phyloP scores from a whole-genome alignment of 2,797 vertebrate species.

The Acropternis orthonyx region DNA sequence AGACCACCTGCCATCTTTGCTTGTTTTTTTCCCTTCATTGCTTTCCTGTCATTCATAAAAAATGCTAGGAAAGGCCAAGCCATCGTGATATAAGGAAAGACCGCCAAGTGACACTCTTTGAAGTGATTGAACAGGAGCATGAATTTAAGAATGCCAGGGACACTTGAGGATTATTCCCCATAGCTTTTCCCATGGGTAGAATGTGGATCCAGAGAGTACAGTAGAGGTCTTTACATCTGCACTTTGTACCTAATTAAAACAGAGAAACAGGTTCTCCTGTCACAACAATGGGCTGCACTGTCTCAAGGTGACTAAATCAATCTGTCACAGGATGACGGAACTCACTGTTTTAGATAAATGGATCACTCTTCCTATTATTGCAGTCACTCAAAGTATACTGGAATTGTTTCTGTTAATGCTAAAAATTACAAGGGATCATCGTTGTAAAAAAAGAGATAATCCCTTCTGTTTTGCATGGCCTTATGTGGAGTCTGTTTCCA shows the following conservation, averaged over 20 bases:
- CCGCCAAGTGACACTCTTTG: not conserved
- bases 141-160: not conserved
- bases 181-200: not conserved
- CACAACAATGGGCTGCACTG: not conserved
- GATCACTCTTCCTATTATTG: not conserved
- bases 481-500: not conserved
- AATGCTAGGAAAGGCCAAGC: not conserved
- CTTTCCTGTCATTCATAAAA: not conserved
- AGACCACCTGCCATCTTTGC: rapidly evolving
- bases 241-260: not conserved
- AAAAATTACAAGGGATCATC: not conserved
- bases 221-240: not conserved
- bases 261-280: not conserved
- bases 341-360: not conserved
- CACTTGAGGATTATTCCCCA: not conserved
- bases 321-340: not conserved
- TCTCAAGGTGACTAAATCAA: not conserved
- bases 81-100: not conserved
- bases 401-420: not conserved
- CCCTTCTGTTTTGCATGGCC: not conserved
- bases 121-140: not conserved
- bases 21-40: not conserved
- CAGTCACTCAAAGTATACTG: not conserved
- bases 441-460: not conserved
- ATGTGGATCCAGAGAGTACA: not conserved